These are phyloP conservation scores for Eumaeus atala DNA, from an alignment of 1,140 invertebrate species.

Conservation along the genomic window DNA sequence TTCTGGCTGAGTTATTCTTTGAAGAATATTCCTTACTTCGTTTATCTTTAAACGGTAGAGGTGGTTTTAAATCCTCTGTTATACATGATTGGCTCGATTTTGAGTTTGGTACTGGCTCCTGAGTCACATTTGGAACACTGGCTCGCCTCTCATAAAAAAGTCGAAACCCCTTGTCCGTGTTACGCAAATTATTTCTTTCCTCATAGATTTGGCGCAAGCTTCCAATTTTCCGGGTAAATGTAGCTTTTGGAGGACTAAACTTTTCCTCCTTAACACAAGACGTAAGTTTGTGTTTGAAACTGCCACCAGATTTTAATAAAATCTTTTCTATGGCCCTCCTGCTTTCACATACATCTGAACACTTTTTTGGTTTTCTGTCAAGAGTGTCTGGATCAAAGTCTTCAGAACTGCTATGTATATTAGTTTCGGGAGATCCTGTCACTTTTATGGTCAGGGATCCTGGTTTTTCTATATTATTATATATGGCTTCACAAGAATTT, in stretches of 20 bases:
- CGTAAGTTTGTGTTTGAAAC: conserved; percentile 74
- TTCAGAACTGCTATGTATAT: conserved; percentile 65
- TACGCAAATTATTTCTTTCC: conserved; percentile 73
- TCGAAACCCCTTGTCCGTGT: conserved; percentile 27
- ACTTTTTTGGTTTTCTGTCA: conserved; percentile 80
- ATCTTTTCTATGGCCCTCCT: conserved; percentile 74
- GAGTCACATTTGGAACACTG: conserved; percentile 42
- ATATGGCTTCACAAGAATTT: conserved; percentile 71
- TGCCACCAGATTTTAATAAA: conserved; percentile 74
- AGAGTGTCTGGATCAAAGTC: conserved; percentile 88
- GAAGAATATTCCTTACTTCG: conserved; percentile 35
- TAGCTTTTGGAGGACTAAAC: conserved; percentile 40
- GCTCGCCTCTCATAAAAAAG: conserved; percentile 46
- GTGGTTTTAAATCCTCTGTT: conserved; percentile 54
- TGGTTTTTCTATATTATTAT: conserved; percentile 73
- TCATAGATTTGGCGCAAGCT: conserved; percentile 86
- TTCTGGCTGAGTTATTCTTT: conserved; percentile 36
- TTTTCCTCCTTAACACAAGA: conserved; percentile 29
- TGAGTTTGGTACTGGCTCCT: conserved; percentile 40
- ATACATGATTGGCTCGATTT: conserved; percentile 41
- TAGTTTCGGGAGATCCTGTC: conserved; percentile 76
- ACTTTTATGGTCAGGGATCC: conserved; percentile 84
- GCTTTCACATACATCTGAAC: conserved; percentile 29
- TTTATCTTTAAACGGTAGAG: conserved; percentile 75
- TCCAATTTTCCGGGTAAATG: conserved; percentile 73